phyloP scores from a whole-genome alignment of 2,888 invertebrate species.

The Dermolepida albohirtum region DNA sequence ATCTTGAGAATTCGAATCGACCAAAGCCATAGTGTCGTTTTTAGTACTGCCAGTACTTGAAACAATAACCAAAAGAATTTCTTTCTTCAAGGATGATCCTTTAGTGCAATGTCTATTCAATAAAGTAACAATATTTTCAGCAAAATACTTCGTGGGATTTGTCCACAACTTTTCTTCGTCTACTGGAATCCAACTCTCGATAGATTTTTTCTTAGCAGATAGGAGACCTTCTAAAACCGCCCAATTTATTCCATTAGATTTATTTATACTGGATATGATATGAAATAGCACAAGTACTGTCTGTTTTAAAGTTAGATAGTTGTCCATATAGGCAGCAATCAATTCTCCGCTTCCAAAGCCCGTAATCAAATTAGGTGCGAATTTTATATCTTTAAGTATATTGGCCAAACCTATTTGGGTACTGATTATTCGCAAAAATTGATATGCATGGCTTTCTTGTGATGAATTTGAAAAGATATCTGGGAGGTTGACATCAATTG shows the following conservation, averaged over 20 bases:
- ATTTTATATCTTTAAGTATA: slow-evolving; percentile 67
- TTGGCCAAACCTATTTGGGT: slow-evolving; percentile 69
- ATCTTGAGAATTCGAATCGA: background rate
- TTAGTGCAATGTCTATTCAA: no score
- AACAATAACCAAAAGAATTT: no score
- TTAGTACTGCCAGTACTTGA: no score
- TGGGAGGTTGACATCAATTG: slow-evolving; percentile 24
- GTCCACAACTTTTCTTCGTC: no score
- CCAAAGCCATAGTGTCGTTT: background rate
- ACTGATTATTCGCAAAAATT: slow-evolving; percentile 62
- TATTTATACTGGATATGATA: no score
- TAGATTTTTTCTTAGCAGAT: no score
- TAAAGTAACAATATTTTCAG: no score
- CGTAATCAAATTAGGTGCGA: slow-evolving; percentile 51
- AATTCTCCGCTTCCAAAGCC: slow-evolving; percentile 91
- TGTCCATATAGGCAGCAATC: slow-evolving; percentile 92
- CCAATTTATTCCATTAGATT: no score
- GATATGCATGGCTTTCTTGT: background rate
- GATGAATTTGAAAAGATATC: slow-evolving; percentile 28
- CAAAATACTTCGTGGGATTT: no score
- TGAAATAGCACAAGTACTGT: slow-evolving; percentile 64
- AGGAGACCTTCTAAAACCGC: no score
- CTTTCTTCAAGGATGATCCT: no score
- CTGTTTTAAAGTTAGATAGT: slow-evolving; percentile 84
- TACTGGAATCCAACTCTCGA: no score